Percentiles rank a stretch among this genome's conserved stretches.
These are phyloP conservation scores for Agrotis ipsilon DNA, from an alignment of 2,888 invertebrate species.

Conservation along the genomic window DNA sequence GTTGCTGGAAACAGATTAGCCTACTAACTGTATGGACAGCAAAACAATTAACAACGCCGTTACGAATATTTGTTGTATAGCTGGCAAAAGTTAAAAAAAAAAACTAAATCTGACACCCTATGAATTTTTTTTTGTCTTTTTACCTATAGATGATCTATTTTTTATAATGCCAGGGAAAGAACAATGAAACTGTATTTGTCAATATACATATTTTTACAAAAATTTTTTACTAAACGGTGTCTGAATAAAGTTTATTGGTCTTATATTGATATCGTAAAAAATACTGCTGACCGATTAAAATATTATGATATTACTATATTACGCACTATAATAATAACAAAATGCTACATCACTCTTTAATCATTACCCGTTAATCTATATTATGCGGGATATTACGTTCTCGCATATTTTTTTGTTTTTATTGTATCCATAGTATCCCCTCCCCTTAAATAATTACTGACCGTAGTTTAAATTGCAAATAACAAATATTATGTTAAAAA, in stretches of 20 bases:
- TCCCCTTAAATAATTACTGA: no score
- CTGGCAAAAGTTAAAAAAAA: background rate
- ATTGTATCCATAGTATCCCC: no score
- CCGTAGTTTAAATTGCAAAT: no score
- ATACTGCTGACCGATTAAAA: conserved; percentile 52
- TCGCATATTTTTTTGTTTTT: no score
- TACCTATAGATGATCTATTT: no score
- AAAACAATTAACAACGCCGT: conserved; percentile 42
- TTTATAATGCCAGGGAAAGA: no score
- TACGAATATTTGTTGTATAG: background rate
- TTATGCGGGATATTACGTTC: conserved; percentile 20
- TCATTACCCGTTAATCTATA: conserved; percentile 28
- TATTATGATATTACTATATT: conserved; percentile 44
- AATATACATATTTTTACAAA: no score
- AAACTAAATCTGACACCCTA: no score
- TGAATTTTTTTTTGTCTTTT: no score
- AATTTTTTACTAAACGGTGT: background rate
- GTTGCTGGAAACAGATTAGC: conserved; percentile 82
- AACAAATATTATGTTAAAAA: no score
- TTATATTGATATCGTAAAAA: conserved; percentile 40
- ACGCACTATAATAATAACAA: conserved; percentile 36
- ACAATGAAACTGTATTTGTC: no score
- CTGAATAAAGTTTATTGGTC: conserved; percentile 8
- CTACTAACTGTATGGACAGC: conserved; percentile 76
- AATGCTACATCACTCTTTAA: conserved; percentile 23